A percentile compares a stretch with the other conserved stretches of the same genome.
phyloP scores from a whole-genome alignment of 1,140 invertebrate species.

The Drosophila neocordata region DNA sequence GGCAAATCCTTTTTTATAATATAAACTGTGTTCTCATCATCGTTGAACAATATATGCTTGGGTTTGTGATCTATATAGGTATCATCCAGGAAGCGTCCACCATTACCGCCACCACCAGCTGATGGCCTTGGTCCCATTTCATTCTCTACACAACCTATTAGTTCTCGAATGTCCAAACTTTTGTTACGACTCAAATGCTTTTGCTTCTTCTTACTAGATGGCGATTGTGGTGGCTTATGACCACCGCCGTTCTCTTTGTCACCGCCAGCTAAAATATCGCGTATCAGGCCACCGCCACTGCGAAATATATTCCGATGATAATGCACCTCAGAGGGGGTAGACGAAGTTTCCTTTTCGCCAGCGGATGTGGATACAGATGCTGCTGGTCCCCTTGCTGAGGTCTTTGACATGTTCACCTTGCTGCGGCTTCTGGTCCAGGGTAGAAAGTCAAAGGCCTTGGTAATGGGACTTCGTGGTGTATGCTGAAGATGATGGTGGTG shows the following conservation, averaged over 20 bases:
- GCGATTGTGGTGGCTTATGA: conserved; percentile 56
- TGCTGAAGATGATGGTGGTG: conserved; percentile 11
- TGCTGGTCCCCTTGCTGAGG: neutral
- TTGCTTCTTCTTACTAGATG: conserved; percentile 53
- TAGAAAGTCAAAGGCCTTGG: conserved; percentile 80
- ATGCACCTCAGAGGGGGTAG: conserved; percentile 49
- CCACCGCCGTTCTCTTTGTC: conserved; percentile 62
- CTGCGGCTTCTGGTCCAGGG: conserved; percentile 70
- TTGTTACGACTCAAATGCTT: conserved; percentile 72
- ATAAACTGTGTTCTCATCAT: conserved; percentile 77
- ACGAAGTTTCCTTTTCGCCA: neutral
- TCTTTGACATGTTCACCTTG: conserved; percentile 50
- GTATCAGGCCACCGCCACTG: conserved; percentile 73
- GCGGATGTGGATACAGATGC: neutral
- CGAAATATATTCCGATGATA: conserved; percentile 78
- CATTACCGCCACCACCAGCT: neutral
- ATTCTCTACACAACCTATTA: conserved; percentile 68
- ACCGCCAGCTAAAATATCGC: conserved; percentile 69
- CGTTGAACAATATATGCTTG: conserved; percentile 79
- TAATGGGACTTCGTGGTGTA: conserved; percentile 72
- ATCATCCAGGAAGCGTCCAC: conserved; percentile 71
- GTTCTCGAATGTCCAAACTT: conserved; percentile 74
- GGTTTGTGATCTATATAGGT: conserved; percentile 77
- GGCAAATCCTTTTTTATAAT: conserved; percentile 78
- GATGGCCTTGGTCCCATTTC: conserved; percentile 40